phyloP scores from a whole-genome alignment of 2,888 invertebrate species.

The Himalopsyche anomala region DNA sequence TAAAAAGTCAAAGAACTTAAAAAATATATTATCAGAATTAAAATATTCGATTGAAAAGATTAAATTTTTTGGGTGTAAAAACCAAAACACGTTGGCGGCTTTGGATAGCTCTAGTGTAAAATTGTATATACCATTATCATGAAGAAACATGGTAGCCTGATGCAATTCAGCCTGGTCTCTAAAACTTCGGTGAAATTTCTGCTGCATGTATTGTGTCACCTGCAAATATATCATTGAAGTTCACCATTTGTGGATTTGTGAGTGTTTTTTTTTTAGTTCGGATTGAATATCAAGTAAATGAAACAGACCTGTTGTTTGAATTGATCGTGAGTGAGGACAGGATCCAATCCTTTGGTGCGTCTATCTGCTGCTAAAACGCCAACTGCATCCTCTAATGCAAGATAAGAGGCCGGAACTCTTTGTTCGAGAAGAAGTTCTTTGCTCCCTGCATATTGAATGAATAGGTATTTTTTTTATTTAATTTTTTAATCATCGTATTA shows the following conservation, averaged over 20 bases:
- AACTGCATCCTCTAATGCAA: conserved; percentile 95
- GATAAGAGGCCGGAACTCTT: conserved; percentile 96
- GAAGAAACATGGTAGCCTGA: conserved; percentile 97
- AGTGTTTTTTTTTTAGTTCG: neutral
- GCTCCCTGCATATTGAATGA: conserved; percentile 77
- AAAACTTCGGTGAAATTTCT: conserved; percentile 83
- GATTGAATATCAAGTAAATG: conserved; percentile 34
- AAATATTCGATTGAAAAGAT: no score
- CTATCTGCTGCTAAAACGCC: conserved; percentile 88
- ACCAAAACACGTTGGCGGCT: no score
- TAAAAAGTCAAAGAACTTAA: no score
- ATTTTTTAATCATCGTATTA: no score
- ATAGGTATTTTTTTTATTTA: no score
- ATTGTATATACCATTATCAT: conserved; percentile 88
- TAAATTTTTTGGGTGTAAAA: no score
- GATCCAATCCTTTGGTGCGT: conserved; percentile 82
- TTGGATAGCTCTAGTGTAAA: neutral
- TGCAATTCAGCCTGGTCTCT: conserved; percentile 94
- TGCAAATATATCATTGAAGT: conserved; percentile 66
- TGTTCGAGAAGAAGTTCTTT: conserved; percentile 94
- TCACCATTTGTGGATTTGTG: neutral
- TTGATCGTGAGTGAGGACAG: conserved; percentile 89
- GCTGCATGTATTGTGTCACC: conserved; percentile 81
- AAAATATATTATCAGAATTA: no score
- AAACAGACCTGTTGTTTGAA: conserved; percentile 75